These are phyloP conservation scores for Meriones unguiculatus DNA, from an alignment of 2,113 vertebrate species.

Conservation along the genomic window DNA sequence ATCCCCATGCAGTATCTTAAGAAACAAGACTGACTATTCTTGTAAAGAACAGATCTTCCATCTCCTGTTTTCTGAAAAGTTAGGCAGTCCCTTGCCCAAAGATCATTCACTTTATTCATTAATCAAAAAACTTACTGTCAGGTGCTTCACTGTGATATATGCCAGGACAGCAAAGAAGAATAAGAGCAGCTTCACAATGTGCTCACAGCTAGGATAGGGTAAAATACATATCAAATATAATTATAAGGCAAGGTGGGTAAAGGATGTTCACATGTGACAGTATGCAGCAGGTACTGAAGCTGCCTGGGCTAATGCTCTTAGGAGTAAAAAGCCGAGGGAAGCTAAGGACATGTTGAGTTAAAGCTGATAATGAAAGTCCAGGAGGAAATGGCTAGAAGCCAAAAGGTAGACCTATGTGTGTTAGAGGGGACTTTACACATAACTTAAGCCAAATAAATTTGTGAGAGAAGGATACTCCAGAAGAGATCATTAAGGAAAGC, in stretches of 20 bases:
- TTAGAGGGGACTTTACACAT: neutral
- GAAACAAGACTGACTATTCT: neutral
- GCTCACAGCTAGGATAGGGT: neutral
- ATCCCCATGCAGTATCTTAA: neutral
- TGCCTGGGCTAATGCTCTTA: neutral
- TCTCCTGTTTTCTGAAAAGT: neutral
- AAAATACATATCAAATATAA: slow-evolving; percentile 10
- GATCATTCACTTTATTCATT: neutral
- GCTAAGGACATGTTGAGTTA: neutral
- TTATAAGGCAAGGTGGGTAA: neutral
- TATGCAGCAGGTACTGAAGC: neutral
- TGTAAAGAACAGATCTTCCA: neutral
- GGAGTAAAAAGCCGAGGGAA: neutral
- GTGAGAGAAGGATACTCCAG: slow-evolving; percentile 8
- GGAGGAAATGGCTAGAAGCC: neutral
- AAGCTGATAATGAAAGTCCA: neutral
- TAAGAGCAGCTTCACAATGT: neutral
- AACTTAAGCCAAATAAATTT: neutral
- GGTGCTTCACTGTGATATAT: neutral
- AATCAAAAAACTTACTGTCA: slow-evolving; percentile 12
- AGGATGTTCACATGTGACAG: neutral
- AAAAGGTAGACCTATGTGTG: neutral
- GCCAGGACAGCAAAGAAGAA: neutral
- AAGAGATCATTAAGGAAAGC: neutral
- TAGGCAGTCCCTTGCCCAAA: neutral